Evolutionary conservation across 2,888 invertebrate species (phyloP).

Genomic region (Trachelus tabidus): DNA sequence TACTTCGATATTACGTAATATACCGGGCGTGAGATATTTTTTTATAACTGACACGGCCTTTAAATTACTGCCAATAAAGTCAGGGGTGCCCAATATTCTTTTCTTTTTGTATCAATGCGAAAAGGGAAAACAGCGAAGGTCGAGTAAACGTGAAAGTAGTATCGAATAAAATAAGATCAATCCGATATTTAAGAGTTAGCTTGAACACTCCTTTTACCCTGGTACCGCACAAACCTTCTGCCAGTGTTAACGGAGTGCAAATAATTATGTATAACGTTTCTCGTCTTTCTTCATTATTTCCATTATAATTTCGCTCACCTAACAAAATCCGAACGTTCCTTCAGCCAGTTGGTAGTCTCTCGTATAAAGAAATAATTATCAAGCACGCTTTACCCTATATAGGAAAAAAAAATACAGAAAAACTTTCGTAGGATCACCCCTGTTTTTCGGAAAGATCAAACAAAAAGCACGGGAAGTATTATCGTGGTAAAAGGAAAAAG

Average conservation of each 20-base stretch:
- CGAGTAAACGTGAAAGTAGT: slow-evolving; percentile 1
- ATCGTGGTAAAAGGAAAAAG: background rate
- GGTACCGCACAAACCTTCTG: background rate
- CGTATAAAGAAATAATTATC: background rate
- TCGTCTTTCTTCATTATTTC: background rate
- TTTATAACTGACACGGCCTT: slow-evolving; percentile 42
- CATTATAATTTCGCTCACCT: background rate
- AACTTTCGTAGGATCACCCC: slow-evolving; percentile 42
- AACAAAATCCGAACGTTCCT: background rate
- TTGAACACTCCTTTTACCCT: background rate
- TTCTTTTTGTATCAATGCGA: background rate
- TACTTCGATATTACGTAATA: background rate
- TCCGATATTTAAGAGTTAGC: background rate
- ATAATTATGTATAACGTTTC: background rate
- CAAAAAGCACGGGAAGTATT: background rate
- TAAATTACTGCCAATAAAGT: slow-evolving; percentile 55
- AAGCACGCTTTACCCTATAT: background rate
- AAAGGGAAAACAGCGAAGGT: slow-evolving; percentile 11
- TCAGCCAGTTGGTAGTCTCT: background rate
- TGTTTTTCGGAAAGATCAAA: slow-evolving; percentile 35
- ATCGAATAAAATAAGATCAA: slow-evolving; percentile 18
- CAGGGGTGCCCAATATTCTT: slow-evolving; percentile 37
- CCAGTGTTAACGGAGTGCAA: background rate
- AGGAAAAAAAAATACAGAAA: background rate
- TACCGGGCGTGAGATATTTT: background rate